Conservation (phyloP, 2,888 invertebrate genomes). For the Dichetophora obliterata region DNA sequence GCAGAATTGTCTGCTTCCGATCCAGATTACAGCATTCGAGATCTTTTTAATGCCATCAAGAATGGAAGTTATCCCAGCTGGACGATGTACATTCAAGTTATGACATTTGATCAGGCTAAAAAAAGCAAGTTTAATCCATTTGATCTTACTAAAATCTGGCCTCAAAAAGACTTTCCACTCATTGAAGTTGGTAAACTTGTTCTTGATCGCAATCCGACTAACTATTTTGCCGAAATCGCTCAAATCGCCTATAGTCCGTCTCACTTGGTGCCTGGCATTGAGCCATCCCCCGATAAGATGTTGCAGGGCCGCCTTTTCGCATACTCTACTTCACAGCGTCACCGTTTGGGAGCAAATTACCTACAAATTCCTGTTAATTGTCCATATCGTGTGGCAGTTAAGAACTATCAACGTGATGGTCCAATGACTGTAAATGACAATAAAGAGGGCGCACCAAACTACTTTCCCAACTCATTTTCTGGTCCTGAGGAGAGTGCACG, state of each 20-base stretch:
- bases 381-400: slow-evolving; percentile 78
- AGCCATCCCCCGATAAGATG: slow-evolving; percentile 94
- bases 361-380: slow-evolving; percentile 95
- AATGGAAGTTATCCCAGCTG: slow-evolving; percentile 80
- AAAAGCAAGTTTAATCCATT: slow-evolving; percentile 88
- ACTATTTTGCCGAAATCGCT: slow-evolving; percentile 94
- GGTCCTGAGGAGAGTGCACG: slow-evolving; percentile 83
- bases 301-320: slow-evolving; percentile 88
- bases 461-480: slow-evolving; percentile 94
- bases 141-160: slow-evolving; percentile 93
- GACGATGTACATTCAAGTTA: slow-evolving; percentile 86
- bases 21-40: slow-evolving; percentile 90
- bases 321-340: slow-evolving; percentile 92
- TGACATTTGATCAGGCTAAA: slow-evolving; percentile 89
- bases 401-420: slow-evolving; percentile 93
- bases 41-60: slow-evolving; percentile 89
- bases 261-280: slow-evolving; percentile 91
- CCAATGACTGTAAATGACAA: slow-evolving; percentile 80
- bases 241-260: slow-evolving; percentile 92
- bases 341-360: slow-evolving; percentile 92
- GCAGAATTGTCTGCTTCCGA: slow-evolving; percentile 76
- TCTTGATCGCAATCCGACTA: slow-evolving; percentile 88
- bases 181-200: slow-evolving; percentile 90
- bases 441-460: slow-evolving; percentile 91
- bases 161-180: slow-evolving; percentile 87